Conservation (phyloP, 2,113 vertebrate genomes). For the Peromyscus californicus region DNA sequence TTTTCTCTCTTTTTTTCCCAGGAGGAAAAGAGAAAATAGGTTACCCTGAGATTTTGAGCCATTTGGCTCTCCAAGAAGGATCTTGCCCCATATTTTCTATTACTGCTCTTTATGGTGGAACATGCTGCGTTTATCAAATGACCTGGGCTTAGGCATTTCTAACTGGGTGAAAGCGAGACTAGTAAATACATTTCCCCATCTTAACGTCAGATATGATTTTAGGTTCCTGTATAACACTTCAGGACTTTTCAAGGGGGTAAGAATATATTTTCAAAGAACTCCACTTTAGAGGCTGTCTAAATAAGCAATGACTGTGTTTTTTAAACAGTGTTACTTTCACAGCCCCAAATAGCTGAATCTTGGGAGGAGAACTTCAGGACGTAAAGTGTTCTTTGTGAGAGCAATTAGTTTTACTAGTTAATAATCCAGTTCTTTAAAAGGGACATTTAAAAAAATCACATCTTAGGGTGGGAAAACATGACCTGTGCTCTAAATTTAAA, state of each 20-base stretch:
- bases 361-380: slow-evolving; percentile 28
- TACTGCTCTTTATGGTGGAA: slow-evolving; percentile 22
- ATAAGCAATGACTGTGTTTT: slow-evolving; percentile 23
- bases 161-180: slow-evolving; percentile 28
- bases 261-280: not conserved
- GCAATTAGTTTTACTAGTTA: slow-evolving; percentile 1
- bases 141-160: slow-evolving; percentile 41
- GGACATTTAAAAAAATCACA: slow-evolving; percentile 26
- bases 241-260: slow-evolving; percentile 50
- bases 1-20: not conserved
- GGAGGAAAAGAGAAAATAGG: not conserved
- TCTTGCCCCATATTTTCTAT: not conserved
- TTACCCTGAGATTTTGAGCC: not conserved
- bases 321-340: slow-evolving; percentile 50
- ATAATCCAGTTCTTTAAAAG: slow-evolving; percentile 22
- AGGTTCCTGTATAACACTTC: not conserved
- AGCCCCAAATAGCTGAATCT: slow-evolving; percentile 2
- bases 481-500: slow-evolving; percentile 55
- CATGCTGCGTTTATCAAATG: not conserved
- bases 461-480: not conserved
- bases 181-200: not conserved
- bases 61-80: not conserved
- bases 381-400: not conserved
- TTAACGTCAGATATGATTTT: not conserved
- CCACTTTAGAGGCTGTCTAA: not conserved